Base-by-base conservation (phyloP, 2,113 vertebrate genomes). In the Phaetusa simplex region DNA sequence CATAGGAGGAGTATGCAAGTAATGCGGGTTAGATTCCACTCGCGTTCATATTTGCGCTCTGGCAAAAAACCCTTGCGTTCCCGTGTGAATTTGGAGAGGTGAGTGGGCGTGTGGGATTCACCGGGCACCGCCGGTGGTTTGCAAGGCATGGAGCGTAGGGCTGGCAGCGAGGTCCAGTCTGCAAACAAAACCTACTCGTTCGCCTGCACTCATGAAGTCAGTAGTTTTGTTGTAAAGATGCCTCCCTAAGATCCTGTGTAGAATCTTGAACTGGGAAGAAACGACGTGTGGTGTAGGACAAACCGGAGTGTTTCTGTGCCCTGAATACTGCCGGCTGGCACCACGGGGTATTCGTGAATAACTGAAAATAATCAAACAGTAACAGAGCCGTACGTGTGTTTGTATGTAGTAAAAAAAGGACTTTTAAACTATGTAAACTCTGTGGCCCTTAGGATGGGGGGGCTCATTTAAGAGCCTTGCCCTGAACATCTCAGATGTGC, bases 341-440 rank as follows among this genome's bases (percentile, higher is more conserved):
- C 32, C 23, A 8, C 8, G 6, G 40, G 69, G 9, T 8, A 6
- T 34, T 23, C 1, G 21, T 2, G 27, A 8, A 2, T 42, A 6
- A 34, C 38, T 32, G 56, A 58, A 52, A 62, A 62, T 21, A 27
- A 29, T 15, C n/a, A 43, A 17, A 3, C 10, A 27, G 9, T 3
- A 4, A n/a, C 1, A 34, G 21, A 27, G 17, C 19, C 0, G 0
- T 56, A 36, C 6, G 0, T 2, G 5, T 10, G 24, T 65, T 30
- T 38, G 38, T 15, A 6, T 7, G 21, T 1, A 38, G 42, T 5
- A 22, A 69, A 91, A 65, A 42, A 14, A 1, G 1, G 32, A 5
- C 49, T 92, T 34, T 69, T 2, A 27, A 66, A 24, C 23, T 38
- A 11, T 19, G 11, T 20, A 24, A 71, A 17, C 45, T 36, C 13